Base-by-base conservation (phyloP, 2,797 vertebrate species). In the Garrulus glandarius region DNA sequence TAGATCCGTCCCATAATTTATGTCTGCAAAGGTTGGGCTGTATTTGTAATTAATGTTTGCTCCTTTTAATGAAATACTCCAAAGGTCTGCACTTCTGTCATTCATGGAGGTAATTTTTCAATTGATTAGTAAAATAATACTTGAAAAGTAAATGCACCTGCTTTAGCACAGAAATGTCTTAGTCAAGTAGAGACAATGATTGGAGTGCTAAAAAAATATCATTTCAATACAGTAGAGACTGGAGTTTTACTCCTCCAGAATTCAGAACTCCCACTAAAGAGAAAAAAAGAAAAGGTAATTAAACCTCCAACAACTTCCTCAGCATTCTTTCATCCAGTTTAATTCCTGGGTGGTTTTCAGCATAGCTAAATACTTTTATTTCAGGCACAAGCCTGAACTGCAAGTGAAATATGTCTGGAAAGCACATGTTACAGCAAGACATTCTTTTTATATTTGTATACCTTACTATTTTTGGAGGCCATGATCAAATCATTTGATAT, bases 71-170 rank as follows among this genome's bases (percentile, higher is more conserved):
- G 98, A 99, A 98, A 99, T 98, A 98, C 98, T 98, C 98, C 96
- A 97, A 98, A 98, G 98, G 98, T 98, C 98, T 98, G 98, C 97
- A 97, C 97, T 98, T 98, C 98, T 98, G 98, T 99, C 98, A 98
- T 99, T 99, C 98, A 98, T 98, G 97, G 97, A 98, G 98, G 99
- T 98, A 99, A 99, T 99, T 99, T 99, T 98, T 98, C 98, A 98
- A 99, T 99, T 98, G 99, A 99, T 99, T 98, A 96, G 98, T 98
- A 98, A 99, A 98, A 99, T 98, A 99, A 99, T 98, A 98, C 98
- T 98, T 98, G 98, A 98, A 99, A 99, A 99, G 99, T 98, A 99
- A 99, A 99, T 98, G 98, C 98, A 98, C 98, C 98, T 98, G 98
- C 98, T 98, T 98, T 97, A 96, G 96, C 97, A 97, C 96, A 87